Base-by-base conservation (phyloP, 2,888 invertebrate species). In the Myopa testacea region DNA sequence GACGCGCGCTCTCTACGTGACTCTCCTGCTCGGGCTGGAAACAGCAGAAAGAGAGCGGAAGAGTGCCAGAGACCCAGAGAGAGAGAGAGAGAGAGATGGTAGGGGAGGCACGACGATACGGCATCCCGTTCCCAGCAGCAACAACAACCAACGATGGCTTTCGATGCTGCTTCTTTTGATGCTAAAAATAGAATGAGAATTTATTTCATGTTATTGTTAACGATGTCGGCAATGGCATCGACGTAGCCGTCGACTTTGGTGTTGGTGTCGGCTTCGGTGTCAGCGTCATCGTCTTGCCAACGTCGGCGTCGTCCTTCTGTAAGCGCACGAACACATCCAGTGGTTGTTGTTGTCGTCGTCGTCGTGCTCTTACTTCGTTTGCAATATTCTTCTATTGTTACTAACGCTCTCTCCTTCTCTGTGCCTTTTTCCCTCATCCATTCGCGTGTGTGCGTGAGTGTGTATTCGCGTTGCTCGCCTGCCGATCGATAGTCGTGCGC, bases 161-260 rank as follows among this genome's bases (percentile, higher is more conserved):
- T 71, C 58, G 34, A 2, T 68, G 16, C 14, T 16, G 26, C 26
- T 26, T 26, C 52, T 70, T 71, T 45, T 7, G 40, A 63, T 52
- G 45, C 75, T 75, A 75, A 75, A 60, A 75, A 75, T 68, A 75
- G 68, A 60, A 75, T 34, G 12, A 37, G 34, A 75, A 60, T 69
- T 75, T 75, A 58, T 75, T 75, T 68, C 75, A 75, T 19, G 55
- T 58, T 50, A 26, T 63, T 62, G 40, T 40, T 19, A 63, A 52
- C 55, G 50, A 19, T 55, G 55, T 67, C 38, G 40, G 37, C 73
- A 26, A 26, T 40, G 38, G 14, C 55, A 5, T 55, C 65, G 65
- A 16, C 65, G 37, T 37, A 19, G 62, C 8, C 12, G 62, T 26
- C 34, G 26, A 16, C 58, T 14, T 3, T 50, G 52, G 14, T 52